Evolutionary conservation across 1,140 invertebrate species (phyloP).

Genomic region (Drosophila bifasciata): DNA sequence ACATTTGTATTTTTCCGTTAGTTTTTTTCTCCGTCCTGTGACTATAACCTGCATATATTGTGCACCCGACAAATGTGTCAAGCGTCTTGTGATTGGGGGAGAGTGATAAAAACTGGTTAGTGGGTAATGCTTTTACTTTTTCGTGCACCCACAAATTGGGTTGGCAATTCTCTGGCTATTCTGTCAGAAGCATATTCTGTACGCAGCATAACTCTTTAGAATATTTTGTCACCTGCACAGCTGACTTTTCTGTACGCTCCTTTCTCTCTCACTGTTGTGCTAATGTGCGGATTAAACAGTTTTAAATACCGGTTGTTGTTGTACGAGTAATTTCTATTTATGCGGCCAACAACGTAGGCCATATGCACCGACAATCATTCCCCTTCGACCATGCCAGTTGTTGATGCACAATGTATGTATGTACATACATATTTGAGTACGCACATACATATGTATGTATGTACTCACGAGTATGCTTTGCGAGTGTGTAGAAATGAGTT

Average conservation of each 20-base stretch:
- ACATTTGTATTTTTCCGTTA: constrained; percentile 8
- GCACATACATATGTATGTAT: constrained; percentile 21
- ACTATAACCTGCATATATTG: background rate
- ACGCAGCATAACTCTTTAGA: constrained; percentile 1
- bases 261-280: constrained; percentile 12
- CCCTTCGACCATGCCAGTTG: too few species aligned
- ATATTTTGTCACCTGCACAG: constrained; percentile 13
- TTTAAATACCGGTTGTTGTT: constrained; percentile 71
- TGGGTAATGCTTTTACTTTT: too few species aligned
- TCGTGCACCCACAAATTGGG: too few species aligned
- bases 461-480: constrained; percentile 20
- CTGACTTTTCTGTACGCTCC: constrained; percentile 5
- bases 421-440: background rate
- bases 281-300: constrained; percentile 55
- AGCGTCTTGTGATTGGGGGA: too few species aligned
- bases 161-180: too few species aligned
- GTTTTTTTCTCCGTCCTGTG: background rate
- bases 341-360: constrained; percentile 35
- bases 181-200: too few species aligned
- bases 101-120: too few species aligned
- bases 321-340: constrained; percentile 48
- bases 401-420: too few species aligned
- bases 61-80: constrained; percentile 20
- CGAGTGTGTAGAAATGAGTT: constrained; percentile 68
- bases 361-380: too few species aligned